Conservation (phyloP, 1,140 invertebrate species). For the Archegozetes longisetosus region DNA sequence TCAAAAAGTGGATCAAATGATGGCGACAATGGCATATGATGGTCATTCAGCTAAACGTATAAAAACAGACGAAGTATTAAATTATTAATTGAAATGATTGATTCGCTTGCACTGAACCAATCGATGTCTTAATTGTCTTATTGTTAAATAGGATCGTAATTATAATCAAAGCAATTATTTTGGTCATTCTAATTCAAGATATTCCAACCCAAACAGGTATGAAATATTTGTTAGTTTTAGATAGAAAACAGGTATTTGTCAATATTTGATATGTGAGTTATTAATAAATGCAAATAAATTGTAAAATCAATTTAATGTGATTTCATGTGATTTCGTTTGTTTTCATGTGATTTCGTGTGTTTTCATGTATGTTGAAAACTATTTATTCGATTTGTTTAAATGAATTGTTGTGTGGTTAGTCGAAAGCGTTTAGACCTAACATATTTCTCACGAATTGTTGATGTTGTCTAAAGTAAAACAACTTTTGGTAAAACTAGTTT, state of each 20-base stretch:
- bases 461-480: no score
- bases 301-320: no score
- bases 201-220: conserved; percentile 2
- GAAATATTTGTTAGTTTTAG: not conserved
- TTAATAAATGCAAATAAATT: no score
- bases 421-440: no score
- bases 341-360: not conserved
- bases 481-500: no score
- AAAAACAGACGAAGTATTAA: conserved; percentile 10
- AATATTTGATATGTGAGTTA: not conserved
- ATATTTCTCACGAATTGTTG: no score
- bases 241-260: not conserved
- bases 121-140: no score
- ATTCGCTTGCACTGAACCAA: not conserved
- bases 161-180: conserved; percentile 7
- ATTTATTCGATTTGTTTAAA: no score
- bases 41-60: conserved; percentile 10
- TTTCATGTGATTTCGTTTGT: not conserved
- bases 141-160: conserved; percentile 4
- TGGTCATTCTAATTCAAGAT: conserved; percentile 15
- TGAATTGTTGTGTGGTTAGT: no score
- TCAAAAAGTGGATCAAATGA: no score
- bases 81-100: not conserved
- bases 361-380: no score
- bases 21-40: conserved; percentile 9